phyloP scores from a whole-genome alignment of 2,113 vertebrate genomes.

The Mixornis gularis region DNA sequence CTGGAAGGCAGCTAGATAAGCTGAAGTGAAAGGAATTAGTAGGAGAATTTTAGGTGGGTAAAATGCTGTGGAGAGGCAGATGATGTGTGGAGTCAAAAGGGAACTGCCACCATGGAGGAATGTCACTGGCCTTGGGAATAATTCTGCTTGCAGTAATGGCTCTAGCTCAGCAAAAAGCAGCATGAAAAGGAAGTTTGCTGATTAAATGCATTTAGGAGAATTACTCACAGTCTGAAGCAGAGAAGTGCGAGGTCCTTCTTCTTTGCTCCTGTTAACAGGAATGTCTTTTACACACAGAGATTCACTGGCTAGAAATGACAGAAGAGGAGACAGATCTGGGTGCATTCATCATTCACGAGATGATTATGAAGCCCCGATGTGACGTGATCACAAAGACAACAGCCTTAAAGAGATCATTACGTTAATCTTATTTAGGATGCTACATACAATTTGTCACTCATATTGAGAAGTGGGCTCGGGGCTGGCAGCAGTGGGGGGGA shows the following conservation, averaged over 20 bases:
- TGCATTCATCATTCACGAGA: not conserved
- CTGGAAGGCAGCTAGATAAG: constrained; percentile 9
- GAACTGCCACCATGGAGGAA: constrained; percentile 49
- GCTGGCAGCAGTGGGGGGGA: not conserved
- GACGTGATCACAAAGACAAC: constrained; percentile 33
- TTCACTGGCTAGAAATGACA: constrained; percentile 10
- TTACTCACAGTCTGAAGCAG: constrained; percentile 32
- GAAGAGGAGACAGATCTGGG: constrained; percentile 38
- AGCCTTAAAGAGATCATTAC: constrained; percentile 49
- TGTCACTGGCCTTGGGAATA: constrained; percentile 55
- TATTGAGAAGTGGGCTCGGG: not conserved
- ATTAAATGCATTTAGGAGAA: constrained; percentile 59
- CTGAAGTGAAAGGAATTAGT: constrained; percentile 4
- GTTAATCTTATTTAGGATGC: constrained; percentile 29
- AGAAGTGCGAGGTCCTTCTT: constrained; percentile 34
- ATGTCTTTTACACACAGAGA: not conserved
- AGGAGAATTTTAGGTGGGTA: not conserved
- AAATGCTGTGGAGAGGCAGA: not conserved
- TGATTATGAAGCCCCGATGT: constrained; percentile 21
- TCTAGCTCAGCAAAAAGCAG: constrained; percentile 53
- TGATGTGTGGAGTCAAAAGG: constrained; percentile 30
- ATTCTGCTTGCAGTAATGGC: constrained; percentile 43
- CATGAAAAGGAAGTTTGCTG: constrained; percentile 37
- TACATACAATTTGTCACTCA: constrained; percentile 17
- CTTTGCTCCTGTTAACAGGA: not conserved